These are phyloP conservation scores for Erynnis tages DNA, from an alignment of 2,888 invertebrate species.

Conservation along the genomic window DNA sequence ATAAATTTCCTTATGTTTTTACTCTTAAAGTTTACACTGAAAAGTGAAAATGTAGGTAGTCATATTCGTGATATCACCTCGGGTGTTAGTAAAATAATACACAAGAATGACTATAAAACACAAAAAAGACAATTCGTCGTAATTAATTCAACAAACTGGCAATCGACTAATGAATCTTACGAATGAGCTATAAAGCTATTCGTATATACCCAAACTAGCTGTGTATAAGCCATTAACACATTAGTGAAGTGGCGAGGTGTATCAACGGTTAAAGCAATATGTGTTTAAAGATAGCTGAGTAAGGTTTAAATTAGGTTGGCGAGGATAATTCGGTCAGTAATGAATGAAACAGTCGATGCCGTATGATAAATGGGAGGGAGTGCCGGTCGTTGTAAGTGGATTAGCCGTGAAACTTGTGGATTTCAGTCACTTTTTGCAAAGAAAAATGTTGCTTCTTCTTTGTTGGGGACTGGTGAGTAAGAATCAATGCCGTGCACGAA, in stretches of 20 bases:
- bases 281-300: conserved; percentile 48
- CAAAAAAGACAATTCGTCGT: conserved; percentile 47
- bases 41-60: too few relatives aligned
- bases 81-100: conserved; percentile 9
- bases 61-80: too few relatives aligned
- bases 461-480: too few relatives aligned
- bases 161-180: conserved; percentile 59
- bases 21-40: too few relatives aligned
- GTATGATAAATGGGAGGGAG: conserved; percentile 68
- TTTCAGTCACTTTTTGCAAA: conserved; percentile 1
- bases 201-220: conserved; percentile 13
- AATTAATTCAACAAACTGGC: conserved; percentile 55
- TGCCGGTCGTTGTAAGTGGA: conserved; percentile 39
- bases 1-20: too few relatives aligned
- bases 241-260: conserved; percentile 17
- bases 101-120: conserved; percentile 12
- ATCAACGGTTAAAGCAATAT: conserved; percentile 47
- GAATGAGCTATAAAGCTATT: conserved; percentile 37
- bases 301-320: conserved; percentile 57
- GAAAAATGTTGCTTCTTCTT: too few relatives aligned
- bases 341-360: conserved; percentile 57
- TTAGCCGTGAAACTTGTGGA: conserved; percentile 2
- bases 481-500: too few relatives aligned
- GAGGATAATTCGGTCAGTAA: conserved; percentile 38
- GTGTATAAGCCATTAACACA: conserved; percentile 24